These are phyloP conservation scores for Escarpia spicata DNA, from an alignment of 2,888 invertebrate genomes.

Conservation along the genomic window DNA sequence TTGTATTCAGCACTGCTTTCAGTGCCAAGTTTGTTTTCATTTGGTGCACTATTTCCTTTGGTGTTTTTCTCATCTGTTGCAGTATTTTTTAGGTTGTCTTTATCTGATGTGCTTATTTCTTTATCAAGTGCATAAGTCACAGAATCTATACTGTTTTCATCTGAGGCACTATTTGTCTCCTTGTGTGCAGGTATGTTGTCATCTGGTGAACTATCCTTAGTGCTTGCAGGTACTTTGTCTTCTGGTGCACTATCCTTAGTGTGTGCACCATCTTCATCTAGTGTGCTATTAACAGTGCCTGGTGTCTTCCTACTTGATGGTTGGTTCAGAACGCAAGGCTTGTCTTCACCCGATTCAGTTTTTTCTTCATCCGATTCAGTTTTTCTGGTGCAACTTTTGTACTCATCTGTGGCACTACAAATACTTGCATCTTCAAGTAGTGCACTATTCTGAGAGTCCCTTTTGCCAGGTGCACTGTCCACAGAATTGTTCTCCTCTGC, in stretches of 20 bases:
- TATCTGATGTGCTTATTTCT: too few relatives aligned
- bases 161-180: background rate
- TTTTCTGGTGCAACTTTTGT: background rate
- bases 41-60: background rate
- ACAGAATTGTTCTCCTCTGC: background rate
- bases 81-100: background rate
- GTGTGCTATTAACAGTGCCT: background rate
- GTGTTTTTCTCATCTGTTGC: background rate
- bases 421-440: background rate
- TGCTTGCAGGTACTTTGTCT: too few relatives aligned
- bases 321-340: background rate
- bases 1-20: background rate
- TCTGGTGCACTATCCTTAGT: background rate
- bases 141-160: background rate
- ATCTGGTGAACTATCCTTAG: too few relatives aligned
- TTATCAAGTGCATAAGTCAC: too few relatives aligned
- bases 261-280: background rate
- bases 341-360: background rate
- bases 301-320: background rate
- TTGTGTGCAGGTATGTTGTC: too few relatives aligned
- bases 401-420: background rate
- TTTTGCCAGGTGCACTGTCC: background rate
- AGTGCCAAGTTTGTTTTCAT: slow-evolving; percentile 14
- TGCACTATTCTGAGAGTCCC: background rate
- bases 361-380: background rate